Conservation (phyloP, 2,888 invertebrate genomes). For the Napeogenes inachia region DNA sequence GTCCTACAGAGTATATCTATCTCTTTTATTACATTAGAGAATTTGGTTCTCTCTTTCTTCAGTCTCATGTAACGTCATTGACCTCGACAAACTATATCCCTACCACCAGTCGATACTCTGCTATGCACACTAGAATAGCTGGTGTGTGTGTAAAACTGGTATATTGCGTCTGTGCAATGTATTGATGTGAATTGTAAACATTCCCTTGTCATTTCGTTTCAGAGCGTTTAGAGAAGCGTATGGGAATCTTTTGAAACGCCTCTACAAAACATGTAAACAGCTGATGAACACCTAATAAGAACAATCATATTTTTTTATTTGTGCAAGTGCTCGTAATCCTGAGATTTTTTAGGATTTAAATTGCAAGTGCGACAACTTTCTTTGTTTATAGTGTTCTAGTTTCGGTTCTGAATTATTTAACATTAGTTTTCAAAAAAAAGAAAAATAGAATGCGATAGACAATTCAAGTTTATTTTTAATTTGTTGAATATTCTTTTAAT, state of each 20-base stretch:
- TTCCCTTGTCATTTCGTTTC: conserved; percentile 66
- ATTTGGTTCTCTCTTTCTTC: conserved; percentile 39
- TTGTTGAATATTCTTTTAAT: conserved; percentile 8
- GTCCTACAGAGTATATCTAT: not conserved
- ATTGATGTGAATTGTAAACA: conserved; percentile 75
- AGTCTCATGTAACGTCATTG: conserved; percentile 59
- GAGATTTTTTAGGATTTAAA: conserved; percentile 17
- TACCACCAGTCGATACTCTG: conserved; percentile 37
- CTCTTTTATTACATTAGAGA: conserved; percentile 8
- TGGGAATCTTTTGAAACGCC: conserved; percentile 50
- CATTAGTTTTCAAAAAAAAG: conserved; percentile 16
- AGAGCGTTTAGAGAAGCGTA: conserved; percentile 63
- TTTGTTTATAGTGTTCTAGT: conserved; percentile 28
- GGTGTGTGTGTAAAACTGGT: conserved; percentile 53
- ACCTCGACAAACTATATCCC: conserved; percentile 39
- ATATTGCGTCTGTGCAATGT: conserved; percentile 53
- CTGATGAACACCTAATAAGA: conserved; percentile 41
- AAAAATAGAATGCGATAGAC: conserved; percentile 14
- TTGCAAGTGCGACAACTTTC: conserved; percentile 30
- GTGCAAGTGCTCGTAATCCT: conserved; percentile 29
- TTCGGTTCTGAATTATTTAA: conserved; percentile 20
- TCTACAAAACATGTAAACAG: conserved; percentile 59
- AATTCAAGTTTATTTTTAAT: conserved; percentile 10
- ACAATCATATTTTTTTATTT: conserved; percentile 23
- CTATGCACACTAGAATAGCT: conserved; percentile 6